phyloP scores from a whole-genome alignment of 1,140 invertebrate species.

The Zophobas atratus region DNA sequence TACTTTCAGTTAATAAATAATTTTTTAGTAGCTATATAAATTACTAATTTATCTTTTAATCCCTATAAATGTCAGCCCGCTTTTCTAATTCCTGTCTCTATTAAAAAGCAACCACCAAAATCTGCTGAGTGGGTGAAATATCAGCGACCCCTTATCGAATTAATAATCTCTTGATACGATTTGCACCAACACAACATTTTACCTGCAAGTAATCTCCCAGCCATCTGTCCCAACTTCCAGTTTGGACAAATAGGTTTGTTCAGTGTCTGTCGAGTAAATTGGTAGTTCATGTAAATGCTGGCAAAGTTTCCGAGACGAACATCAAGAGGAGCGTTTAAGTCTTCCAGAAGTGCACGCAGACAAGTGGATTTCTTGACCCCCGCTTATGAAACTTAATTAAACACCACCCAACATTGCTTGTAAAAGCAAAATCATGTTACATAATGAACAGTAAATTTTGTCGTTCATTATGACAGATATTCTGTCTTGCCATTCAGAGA shows the following conservation, averaged over 20 bases:
- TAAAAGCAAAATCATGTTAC: slow-evolving; percentile 25
- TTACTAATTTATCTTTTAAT: no score
- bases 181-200: not conserved
- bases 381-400: slow-evolving; percentile 52
- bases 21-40: no score
- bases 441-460: slow-evolving; percentile 41
- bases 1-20: no score
- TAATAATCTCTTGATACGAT: not conserved
- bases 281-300: slow-evolving; percentile 37
- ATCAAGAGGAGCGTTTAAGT: slow-evolving; percentile 20
- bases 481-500: slow-evolving; percentile 37
- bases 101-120: not conserved
- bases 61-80: no score
- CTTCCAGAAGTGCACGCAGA: slow-evolving; percentile 20
- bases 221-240: not conserved
- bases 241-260: slow-evolving; percentile 25
- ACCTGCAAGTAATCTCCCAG: not conserved
- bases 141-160: no score
- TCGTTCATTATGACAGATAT: slow-evolving; percentile 23
- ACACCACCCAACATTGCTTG: slow-evolving; percentile 46
- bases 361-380: slow-evolving; percentile 49
- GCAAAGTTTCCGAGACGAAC: slow-evolving; percentile 29
- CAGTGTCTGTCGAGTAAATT: slow-evolving; percentile 30
- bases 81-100: no score
- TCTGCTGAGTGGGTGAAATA: not conserved